These are phyloP conservation scores for Dynastes grantii DNA, from an alignment of 2,888 invertebrate species.

Conservation along the genomic window DNA sequence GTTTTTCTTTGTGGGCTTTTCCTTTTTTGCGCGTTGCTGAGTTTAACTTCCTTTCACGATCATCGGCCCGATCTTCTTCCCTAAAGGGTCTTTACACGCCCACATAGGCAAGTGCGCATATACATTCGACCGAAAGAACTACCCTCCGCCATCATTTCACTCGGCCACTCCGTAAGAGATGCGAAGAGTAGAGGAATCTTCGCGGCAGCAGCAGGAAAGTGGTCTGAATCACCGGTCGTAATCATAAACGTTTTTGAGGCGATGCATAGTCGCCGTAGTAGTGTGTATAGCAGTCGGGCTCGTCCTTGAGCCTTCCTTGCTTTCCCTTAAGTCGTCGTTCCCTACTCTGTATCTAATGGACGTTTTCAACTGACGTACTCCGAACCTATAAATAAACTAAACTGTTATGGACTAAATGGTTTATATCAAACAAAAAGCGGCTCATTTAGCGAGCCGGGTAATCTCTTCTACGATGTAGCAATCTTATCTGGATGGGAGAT, in stretches of 20 bases:
- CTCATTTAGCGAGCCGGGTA: constrained; percentile 59
- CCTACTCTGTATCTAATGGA: constrained; percentile 64
- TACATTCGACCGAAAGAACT: constrained; percentile 13
- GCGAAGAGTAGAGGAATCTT: constrained; percentile 34
- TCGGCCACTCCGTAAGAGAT: constrained; percentile 30
- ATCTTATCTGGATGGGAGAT: constrained; percentile 58
- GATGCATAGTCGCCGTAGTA: constrained; percentile 37
- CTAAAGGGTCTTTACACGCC: constrained; percentile 16
- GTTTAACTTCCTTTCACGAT: constrained; percentile 23
- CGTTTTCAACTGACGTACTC: constrained; percentile 62
- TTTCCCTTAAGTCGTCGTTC: constrained; percentile 60
- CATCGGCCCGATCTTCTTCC: constrained; percentile 19
- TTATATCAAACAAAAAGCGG: constrained; percentile 63
- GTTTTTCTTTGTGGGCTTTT: neutral
- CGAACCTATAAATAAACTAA: constrained; percentile 62
- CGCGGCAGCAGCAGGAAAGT: constrained; percentile 59
- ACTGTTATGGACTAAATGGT: constrained; percentile 63
- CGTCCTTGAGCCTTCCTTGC: constrained; percentile 61
- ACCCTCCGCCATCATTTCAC: constrained; percentile 42
- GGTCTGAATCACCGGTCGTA: constrained; percentile 65
- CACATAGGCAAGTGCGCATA: constrained; percentile 20
- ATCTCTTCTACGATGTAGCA: constrained; percentile 54
- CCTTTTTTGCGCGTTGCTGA: constrained; percentile 26
- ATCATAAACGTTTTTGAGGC: constrained; percentile 63
- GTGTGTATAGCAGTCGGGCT: constrained; percentile 8